Base-by-base conservation (phyloP, 2,888 invertebrate species). In the Acanthosoma haemorrhoidale region DNA sequence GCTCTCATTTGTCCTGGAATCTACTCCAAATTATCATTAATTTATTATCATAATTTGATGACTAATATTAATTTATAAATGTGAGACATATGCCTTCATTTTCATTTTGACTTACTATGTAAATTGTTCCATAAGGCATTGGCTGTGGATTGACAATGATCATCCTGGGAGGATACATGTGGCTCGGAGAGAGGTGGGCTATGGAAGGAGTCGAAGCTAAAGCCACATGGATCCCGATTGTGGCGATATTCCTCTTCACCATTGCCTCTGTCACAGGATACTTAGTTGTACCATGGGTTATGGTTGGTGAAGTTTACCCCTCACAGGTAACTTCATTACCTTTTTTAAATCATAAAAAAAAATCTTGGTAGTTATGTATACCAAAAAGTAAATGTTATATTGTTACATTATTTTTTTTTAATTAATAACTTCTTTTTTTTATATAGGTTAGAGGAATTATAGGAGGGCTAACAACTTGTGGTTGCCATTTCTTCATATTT, bases 231-330 rank as follows among this genome's bases (percentile, higher is more conserved):
- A 80, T 88, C 29, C 88, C 88, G 0, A 83, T 87, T 0, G 79
- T 83, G 41, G 83, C 84, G 75, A 85, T 88, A 72, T 86, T 84
- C 76, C 75, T 83, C 8, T 88, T 87, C 78, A 86, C 83, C 5
- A 80, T 86, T 36, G 82, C 84, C 9, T 87, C 87, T 72, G 87
- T 87, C 0, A 78, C 88, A 9, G 88, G 88, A 9, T 88, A 86
- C 76, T 79, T 88, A 61, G 87, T 88, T 41, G 85, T 88, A 16
- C 88, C 88, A 0, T 88, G 88, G 88, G 84, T 88, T 9, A 88
- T 88, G 88, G 88, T 88, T 69, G 88, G 88, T n/a, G 88, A 88
- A 78, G 86, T 88, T 29, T 88, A 87, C 79, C 88, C 88, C 0
- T 84, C 83, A n/a, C 84, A 85, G 82, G 84, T 84, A 69, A 73